Evolutionary conservation across 2,113 vertebrate genomes (phyloP), one percentile per base, ranked within the genome.

Genomic region (Oncorhynchus masou): DNA sequence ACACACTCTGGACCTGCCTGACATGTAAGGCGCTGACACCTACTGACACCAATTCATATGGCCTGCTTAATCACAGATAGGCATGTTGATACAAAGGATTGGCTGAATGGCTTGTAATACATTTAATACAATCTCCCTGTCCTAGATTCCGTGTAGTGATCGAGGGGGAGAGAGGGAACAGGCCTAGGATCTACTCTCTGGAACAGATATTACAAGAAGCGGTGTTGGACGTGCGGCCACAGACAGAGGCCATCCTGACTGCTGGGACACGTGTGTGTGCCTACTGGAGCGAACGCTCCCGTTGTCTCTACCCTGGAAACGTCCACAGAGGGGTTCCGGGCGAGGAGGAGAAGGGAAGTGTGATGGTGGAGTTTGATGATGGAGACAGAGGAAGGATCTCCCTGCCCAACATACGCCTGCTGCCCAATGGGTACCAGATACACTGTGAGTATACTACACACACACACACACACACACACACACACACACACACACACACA

Each of bases 281-380:
- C 68, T 98, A 98, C 85, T 98, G 97, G 97, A 99, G 96, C 80
- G 96, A 98, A 85, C 97, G 97, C 49, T 98, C 97, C 0, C 95
- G 96, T 2, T 98, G 97, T 75, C 93, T 99, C 3, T 99, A 99
- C 65, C 97, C 97, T 0, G 97, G 97, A 86, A 96, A 95, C 0
- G 96, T 98, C 70, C 94, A 95, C 75, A 91, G 93, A 94, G 97
- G 90, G 45, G 87, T 95, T 34, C 86, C 94, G 60, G 94, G 94
- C 6, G 96, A 98, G 0, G 95, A 97, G 34, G 95, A 96, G 1
- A 96, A 95, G 54, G 94, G 95, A n/a, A 94, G 95, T 0, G 95
- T 99, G 80, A 92, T 97, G 87, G 97, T 99, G 78, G 96, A 98
- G 81, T 99, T 99, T 29, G 97, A 99, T 0, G 97, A 99, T 0